Evolutionary conservation across 2,797 vertebrate species (phyloP), one percentile per base, ranked within the genome.

Genomic region (Pseudomugil tenellus): DNA sequence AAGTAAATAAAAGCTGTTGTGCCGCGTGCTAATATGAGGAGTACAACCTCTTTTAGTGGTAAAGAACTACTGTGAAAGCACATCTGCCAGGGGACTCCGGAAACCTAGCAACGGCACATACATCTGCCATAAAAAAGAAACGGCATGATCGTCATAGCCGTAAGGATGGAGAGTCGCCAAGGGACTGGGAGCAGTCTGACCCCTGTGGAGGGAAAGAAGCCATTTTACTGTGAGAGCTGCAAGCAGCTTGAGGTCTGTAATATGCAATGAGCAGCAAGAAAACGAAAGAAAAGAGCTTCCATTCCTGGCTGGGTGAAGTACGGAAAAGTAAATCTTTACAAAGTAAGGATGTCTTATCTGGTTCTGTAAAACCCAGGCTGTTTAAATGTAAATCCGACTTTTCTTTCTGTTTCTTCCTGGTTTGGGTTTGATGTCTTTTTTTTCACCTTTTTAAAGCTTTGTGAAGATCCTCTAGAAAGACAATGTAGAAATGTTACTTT

Each of bases 81-180:
- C 77, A 76, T 86, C 72, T 85, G 77, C 77, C 61, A 58, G 43
- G 68, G 63, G 63, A 77, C 54, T 86, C 46, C 23, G 57, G 77
- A 85, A 84, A 43, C 54, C 76, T 72, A 48, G 79, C 56, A 73
- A 71, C 26, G n/a, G 34, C 65, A 70, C 63, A 79, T 72, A 61
- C 77, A 83, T 88, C 63, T 67, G 79, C 61, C 39, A 75, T 74
- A 83, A 79, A 84, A 88, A 87, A 57, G 72, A 63, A 80, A 80
- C 83, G 66, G 63, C 58, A 49, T 58, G 77, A 76, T 72, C 68
- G 77, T 80, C 89, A 87, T 60, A 73, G 71, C 80, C 85, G 71
- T 48, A 79, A 79, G 63, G 74, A 67, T 57, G 29, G 46, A 55
- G 41, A 58, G 53, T 53, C 26, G 72, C 67, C 66, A 58, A 58